Base-by-base conservation (phyloP, 2,797 vertebrate species). In the Falco rusticolus region DNA sequence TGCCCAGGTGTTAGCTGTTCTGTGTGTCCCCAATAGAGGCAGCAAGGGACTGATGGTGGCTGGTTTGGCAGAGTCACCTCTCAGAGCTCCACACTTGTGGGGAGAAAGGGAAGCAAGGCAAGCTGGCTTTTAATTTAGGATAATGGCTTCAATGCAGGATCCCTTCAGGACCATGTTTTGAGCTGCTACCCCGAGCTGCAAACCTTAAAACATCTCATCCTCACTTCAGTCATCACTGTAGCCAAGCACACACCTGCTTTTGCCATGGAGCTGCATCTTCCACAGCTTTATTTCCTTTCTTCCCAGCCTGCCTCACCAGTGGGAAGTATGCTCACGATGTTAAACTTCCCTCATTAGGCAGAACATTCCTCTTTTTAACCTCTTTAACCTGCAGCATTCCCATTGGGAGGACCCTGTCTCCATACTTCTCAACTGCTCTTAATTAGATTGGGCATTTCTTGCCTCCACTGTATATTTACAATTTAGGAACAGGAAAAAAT, bases 361-460 rank as follows among this genome's bases (percentile, higher is more conserved):
- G 94, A 97, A 97, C 97, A 97, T 97, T 97, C 97, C 96, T 97
- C 96, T 97, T 97, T 97, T 97, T 97, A 97, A 97, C 97, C 97
- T 97, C 94, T 95, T 82, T 96, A 97, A 97, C 97, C 97, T 89
- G 84, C 84, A 95, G 95, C 96, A 94, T 95, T 97, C 96, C 97
- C 97, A 5, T 31, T 96, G 97, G 97, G 97, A 97, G 91, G 64
- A 91, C 95, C 96, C 93, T 97, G 97, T 97, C 97, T 97, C 96
- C 96, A 87, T 94, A 90, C 93, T 96, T 93, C 95, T 97, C 97
- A 97, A 96, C 86, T 95, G 92, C 79, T 91, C 93, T 95, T 97
- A 97, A 97, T 97, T 97, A 97, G 94, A 95, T 96, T 92, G 94
- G 97, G 92, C 97, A 97, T 96, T 97, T 97, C 95, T 96, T 97